Conservation (phyloP, 1,140 invertebrate species). For the Harlomillsia oculata region DNA sequence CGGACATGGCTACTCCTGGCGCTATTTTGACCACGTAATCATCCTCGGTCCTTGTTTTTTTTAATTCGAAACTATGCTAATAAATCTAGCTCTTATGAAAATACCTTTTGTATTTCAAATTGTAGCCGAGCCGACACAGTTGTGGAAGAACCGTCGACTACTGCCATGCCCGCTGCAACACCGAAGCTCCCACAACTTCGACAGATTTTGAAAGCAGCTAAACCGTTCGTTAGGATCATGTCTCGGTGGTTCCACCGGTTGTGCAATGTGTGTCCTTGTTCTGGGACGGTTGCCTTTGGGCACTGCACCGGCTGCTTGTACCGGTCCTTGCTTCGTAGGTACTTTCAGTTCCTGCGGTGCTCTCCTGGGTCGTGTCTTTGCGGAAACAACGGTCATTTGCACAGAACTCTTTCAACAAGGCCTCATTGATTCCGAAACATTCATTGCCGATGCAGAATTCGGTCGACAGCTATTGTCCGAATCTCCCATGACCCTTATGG, state of each 20-base stretch:
- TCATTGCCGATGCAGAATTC: slow-evolving; percentile 34
- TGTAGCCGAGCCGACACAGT: slow-evolving; percentile 5
- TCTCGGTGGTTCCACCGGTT: slow-evolving; percentile 31
- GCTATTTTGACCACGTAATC: not conserved
- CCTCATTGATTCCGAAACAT: slow-evolving; percentile 27
- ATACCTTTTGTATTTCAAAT: not conserved
- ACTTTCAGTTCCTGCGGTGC: slow-evolving; percentile 31
- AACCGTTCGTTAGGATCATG: slow-evolving; percentile 35
- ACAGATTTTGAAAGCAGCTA: slow-evolving; percentile 30
- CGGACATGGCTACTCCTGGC: not conserved
- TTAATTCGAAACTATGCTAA: no score
- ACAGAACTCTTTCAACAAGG: slow-evolving; percentile 34
- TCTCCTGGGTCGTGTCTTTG: slow-evolving; percentile 30
- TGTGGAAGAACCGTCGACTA: slow-evolving; percentile 11
- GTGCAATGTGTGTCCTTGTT: slow-evolving; percentile 31
- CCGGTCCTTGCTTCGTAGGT: slow-evolving; percentile 34
- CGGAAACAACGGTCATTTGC: slow-evolving; percentile 35
- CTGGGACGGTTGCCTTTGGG: slow-evolving; percentile 31
- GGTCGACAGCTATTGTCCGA: slow-evolving; percentile 8
- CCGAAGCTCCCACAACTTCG: slow-evolving; percentile 32
- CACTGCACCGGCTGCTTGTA: slow-evolving; percentile 27
- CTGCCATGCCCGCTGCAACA: slow-evolving; percentile 2
- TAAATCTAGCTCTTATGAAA: no score
- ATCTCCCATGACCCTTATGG: slow-evolving; percentile 18
- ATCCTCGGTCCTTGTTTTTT: no score